Evolutionary conservation across 1,140 invertebrate genomes (phyloP), one percentile per base, ranked within the genome.

Genomic region (Idris sp.): DNA sequence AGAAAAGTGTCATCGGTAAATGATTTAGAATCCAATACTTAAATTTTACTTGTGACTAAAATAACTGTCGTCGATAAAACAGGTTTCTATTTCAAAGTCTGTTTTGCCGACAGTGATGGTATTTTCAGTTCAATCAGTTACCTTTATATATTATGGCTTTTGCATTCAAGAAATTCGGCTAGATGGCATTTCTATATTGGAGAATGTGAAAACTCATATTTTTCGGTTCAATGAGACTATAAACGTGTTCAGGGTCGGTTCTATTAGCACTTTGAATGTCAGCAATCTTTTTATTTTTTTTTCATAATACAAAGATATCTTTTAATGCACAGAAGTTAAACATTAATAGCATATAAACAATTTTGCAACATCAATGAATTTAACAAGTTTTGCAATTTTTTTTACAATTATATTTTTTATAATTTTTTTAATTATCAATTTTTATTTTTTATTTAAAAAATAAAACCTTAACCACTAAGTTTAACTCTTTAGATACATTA

Each of bases 231-330:
- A 9, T 5, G 11, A 16, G 22, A 26, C 19, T 36, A 48, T 38
- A 13, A 28, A 16, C 25, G 11, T 25, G 30, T 10, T 46, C 58
- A 62, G 44, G 44, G 58, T 3, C 36, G 44, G 26, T 62, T 48
- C 15, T 49, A 41, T 49, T 62, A 62, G 28, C 46, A 62, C 22
- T 14, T 28, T 26, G 5, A 0, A 15, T 40, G 46, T 35, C 41
- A 36, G 3, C 51, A 51, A 62, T 41, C 16, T 22, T 33, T 30
- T 14, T n/a, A n/a, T n/a, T n/a, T n/a, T n/a, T n/a, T n/a, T n/a
- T n/a, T n/a, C n/a, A n/a, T n/a, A n/a, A n/a, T n/a, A n/a, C n/a
- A n/a, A n/a, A n/a, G n/a, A 28, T 26, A 8, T 2, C 7, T 41
- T 41, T 25, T 22, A 41, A 41, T 41, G 16, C 10, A 10, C n/a